Conservation (phyloP, 2,797 vertebrate genomes). For the Poeciliopsis turneri region DNA sequence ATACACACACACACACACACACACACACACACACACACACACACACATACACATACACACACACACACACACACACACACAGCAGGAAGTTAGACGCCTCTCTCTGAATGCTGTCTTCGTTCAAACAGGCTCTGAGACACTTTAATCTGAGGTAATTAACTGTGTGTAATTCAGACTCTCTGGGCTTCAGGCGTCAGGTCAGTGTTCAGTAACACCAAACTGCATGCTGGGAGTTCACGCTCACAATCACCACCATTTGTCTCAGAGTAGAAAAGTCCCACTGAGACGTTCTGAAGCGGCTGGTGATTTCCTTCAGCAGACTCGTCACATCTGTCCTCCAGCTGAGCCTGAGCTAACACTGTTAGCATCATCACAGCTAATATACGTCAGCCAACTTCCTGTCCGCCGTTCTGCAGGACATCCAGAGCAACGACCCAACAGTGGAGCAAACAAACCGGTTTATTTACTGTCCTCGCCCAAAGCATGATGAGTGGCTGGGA, state of each 20-base stretch:
- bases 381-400: slow-evolving; percentile 4
- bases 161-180: slow-evolving; percentile 45
- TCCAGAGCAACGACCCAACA: background rate
- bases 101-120: slow-evolving; percentile 26
- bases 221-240: slow-evolving; percentile 72
- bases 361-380: slow-evolving; percentile 20
- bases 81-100: slow-evolving; percentile 17
- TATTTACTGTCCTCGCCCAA: too few species aligned
- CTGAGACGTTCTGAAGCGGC: slow-evolving; percentile 47
- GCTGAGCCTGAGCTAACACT: slow-evolving; percentile 23
- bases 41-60: slow-evolving; percentile 4
- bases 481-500: too few species aligned
- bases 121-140: slow-evolving; percentile 25
- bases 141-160: slow-evolving; percentile 38
- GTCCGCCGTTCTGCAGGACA: background rate
- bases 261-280: slow-evolving; percentile 38
- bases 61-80: too few species aligned
- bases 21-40: slow-evolving; percentile 2
- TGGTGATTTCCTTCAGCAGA: slow-evolving; percentile 48
- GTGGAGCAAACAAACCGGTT: background rate
- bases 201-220: slow-evolving; percentile 46
- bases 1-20: too few species aligned
- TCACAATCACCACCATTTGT: slow-evolving; percentile 58
- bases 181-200: slow-evolving; percentile 61
- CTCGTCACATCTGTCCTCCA: slow-evolving; percentile 42